Conservation (phyloP, 2,888 invertebrate genomes). For the Griposia aprilina region DNA sequence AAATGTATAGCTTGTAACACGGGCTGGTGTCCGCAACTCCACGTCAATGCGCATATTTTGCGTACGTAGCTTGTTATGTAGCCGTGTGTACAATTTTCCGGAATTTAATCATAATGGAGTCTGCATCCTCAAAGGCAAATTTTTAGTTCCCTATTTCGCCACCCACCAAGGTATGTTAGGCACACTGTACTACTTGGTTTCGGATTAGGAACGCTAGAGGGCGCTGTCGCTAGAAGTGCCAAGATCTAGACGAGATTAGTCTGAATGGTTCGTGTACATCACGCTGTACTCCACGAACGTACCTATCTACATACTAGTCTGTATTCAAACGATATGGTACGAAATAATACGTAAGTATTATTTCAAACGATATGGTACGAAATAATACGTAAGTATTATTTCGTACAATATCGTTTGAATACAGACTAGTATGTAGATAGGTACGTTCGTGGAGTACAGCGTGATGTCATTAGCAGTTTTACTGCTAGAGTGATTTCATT, state of each 20-base stretch:
- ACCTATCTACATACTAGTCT: neutral
- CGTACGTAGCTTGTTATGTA: no score
- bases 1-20: no score
- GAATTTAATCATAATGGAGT: no score
- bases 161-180: neutral
- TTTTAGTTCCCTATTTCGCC: neutral
- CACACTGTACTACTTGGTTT: neutral
- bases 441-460: neutral
- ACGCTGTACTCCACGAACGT: neutral
- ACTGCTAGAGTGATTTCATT: neutral
- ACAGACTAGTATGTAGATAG: neutral
- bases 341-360: no score
- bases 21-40: no score
- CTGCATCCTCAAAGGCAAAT: neutral
- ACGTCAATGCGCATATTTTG: no score
- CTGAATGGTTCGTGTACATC: neutral
- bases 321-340: neutral
- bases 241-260: no score
- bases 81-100: no score
- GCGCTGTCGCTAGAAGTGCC: neutral
- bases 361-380: no score
- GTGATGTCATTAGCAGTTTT: neutral
- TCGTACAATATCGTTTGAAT: neutral
- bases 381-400: neutral
- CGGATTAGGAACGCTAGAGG: neutral